Conservation (phyloP, 2,113 vertebrate species). For the Motacilla tschutschensis region DNA sequence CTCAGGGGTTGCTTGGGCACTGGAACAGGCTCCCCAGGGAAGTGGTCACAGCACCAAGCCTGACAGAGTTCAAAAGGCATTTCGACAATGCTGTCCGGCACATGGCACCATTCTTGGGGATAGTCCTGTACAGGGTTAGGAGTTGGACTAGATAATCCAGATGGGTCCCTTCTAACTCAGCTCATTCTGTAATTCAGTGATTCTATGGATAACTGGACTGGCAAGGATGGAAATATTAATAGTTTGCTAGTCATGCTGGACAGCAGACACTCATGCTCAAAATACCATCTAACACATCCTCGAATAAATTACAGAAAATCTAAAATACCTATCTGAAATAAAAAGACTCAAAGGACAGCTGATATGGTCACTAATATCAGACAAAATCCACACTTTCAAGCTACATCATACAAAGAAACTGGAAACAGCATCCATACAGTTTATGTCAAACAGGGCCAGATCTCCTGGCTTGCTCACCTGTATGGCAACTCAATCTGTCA, state of each 20-base stretch:
- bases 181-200: not conserved
- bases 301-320: not conserved
- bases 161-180: not conserved
- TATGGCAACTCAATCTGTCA: not conserved
- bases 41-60: not conserved
- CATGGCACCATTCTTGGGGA: not conserved
- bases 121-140: not conserved
- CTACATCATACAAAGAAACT: not conserved
- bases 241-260: not conserved
- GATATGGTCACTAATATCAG: not conserved
- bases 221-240: not conserved
- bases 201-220: not conserved
- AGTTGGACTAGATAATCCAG: not conserved
- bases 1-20: accelerated
- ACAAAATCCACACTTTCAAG: not conserved
- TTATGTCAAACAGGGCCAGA: not conserved
- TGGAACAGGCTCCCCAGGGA: not conserved
- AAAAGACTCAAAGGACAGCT: not conserved
- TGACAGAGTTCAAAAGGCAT: not conserved
- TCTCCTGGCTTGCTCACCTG: not conserved
- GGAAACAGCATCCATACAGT: not conserved
- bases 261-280: not conserved
- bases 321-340: not conserved
- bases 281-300: not conserved
- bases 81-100: not conserved